Evolutionary conservation across 2,113 vertebrate species (phyloP).

Genomic region (Anthoscopus minutus): DNA sequence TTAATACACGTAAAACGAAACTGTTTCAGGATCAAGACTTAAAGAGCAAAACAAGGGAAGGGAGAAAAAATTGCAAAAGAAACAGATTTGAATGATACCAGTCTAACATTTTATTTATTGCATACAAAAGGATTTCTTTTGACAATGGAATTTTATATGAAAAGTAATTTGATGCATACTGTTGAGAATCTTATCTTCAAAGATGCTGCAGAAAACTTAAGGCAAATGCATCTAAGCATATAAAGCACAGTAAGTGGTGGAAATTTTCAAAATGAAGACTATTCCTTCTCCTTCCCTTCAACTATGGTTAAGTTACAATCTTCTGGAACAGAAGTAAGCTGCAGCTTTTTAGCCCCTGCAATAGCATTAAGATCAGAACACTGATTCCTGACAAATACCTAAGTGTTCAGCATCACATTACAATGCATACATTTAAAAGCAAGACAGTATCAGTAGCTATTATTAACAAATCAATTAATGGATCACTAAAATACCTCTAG

Average conservation of each 20-base stretch:
- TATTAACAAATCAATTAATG: constrained; percentile 35
- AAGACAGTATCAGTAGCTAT: constrained; percentile 59
- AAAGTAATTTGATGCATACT: constrained; percentile 60
- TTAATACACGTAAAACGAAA: fast-evolving
- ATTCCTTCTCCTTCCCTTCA: constrained; percentile 29
- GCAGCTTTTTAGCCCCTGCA: constrained; percentile 38
- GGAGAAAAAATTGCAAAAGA: neutral
- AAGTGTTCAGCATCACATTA: constrained; percentile 51
- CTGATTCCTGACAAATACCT: constrained; percentile 30
- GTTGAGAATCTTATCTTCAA: constrained; percentile 46
- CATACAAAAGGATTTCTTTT: constrained; percentile 63
- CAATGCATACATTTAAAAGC: constrained; percentile 52
- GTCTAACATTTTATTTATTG: constrained; percentile 66
- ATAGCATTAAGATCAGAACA: constrained; percentile 34
- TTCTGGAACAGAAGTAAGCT: neutral
- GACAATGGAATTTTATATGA: constrained; percentile 58
- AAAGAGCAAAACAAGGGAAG: neutral
- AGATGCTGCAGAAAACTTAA: constrained; percentile 61
- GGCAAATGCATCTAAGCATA: constrained; percentile 64
- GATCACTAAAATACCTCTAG: constrained; percentile 57
- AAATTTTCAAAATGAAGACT: constrained; percentile 29
- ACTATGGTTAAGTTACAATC: neutral
- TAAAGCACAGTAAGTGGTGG: constrained; percentile 61
- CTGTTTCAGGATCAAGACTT: neutral
- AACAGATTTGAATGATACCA: constrained; percentile 14